Conservation (phyloP, 2,113 vertebrate species). For the Calyptomena viridis region DNA sequence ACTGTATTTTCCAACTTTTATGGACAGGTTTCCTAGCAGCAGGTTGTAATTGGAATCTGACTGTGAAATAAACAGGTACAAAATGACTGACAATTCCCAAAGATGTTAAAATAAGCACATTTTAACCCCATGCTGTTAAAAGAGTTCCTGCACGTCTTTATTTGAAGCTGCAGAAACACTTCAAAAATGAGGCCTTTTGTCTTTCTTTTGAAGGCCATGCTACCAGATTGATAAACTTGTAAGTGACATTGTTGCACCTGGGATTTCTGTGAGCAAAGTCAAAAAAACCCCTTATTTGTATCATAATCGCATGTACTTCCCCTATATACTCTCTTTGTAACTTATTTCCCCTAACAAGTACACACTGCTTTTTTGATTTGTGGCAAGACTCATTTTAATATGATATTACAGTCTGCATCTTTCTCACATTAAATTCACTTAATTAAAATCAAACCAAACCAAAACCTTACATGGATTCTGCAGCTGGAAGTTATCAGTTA, state of each 20-base stretch:
- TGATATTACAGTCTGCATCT: background rate
- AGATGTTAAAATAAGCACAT: conserved; percentile 7
- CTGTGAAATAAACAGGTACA: conserved; percentile 38
- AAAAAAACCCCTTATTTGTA: background rate
- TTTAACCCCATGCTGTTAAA: background rate
- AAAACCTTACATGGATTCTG: background rate
- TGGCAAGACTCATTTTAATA: background rate
- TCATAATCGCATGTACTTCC: background rate
- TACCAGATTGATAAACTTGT: background rate
- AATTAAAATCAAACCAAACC: background rate
- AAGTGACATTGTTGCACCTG: background rate
- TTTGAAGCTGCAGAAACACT: background rate
- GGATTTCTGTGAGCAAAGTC: background rate
- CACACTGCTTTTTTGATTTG: background rate
- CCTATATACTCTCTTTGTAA: background rate
- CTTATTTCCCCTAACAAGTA: background rate
- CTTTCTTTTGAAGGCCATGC: background rate
- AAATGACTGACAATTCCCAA: conserved; percentile 5
- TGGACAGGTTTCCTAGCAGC: conserved; percentile 2
- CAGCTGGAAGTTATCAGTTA: background rate
- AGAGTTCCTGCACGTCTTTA: background rate
- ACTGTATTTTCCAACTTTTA: conserved; percentile 7
- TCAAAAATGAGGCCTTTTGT: background rate
- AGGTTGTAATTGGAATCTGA: conserved; percentile 13
- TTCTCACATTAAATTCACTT: background rate